Base-by-base conservation (phyloP, 2,888 invertebrate genomes). In the Theretra japonica region DNA sequence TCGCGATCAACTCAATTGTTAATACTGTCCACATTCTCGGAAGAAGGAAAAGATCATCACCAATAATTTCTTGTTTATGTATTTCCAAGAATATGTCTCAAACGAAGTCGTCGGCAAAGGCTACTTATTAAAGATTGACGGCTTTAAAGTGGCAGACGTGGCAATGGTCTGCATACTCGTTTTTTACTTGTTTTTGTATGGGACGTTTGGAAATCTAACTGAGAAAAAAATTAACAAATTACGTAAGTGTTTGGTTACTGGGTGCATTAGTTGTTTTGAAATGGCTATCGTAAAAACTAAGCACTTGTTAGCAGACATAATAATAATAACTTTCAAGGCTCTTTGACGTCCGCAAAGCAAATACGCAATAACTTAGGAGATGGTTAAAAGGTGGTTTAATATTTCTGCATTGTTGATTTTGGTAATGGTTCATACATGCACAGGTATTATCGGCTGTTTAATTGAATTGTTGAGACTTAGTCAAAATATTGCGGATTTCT, bases 291-390 rank as follows among this genome's bases (percentile, higher is more conserved):
- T 65, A 69, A 30, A 68, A 68, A 50, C 30, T 56, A 30, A 69
- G 30, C 56, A 69, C 69, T 69, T 56, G 53, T 68, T 8, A 2
- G 11, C 50, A 68, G 53, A 53, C 69, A 21, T 17, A 50, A 50
- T 68, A 65, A 60, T 33, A 60, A 65, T 65, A 65, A 65, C 23
- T 17, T 48, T 48, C 48, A 65, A 65, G 65, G 48, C 65, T 11
- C 33, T 33, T 30, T 60, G 53, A 53, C 53, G 30, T n/a, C 33
- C 30, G 30, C 62, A 41, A 65, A 48, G 41, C 48, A 23, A 41
- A 23, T 65, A 48, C 62, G 62, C 62, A 65, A 48, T 48, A 17
- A 15, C 41, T 21, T 8, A 28, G n/a, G 2, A 41, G 23, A 23
- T 48, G 41, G 65, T 23, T 65, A 21, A 23, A 65, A 62, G 21